Percentiles rank a stretch among this genome's conserved stretches.
Conservation (phyloP, 2,888 invertebrate genomes). For the Eupeodes latifasciatus region DNA sequence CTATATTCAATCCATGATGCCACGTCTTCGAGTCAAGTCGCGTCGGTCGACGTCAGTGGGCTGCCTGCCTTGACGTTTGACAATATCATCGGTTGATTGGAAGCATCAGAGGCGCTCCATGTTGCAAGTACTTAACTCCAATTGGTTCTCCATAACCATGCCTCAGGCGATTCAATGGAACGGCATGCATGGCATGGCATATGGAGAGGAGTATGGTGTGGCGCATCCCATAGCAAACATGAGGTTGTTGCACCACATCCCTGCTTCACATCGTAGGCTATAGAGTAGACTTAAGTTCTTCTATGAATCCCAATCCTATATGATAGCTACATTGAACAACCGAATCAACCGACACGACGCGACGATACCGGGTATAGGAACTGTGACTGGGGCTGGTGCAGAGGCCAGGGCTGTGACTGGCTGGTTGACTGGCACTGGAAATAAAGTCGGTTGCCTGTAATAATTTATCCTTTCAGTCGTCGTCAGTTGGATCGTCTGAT, state of each 20-base stretch:
- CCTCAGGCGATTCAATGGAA: constrained; percentile 23
- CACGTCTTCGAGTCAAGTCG: constrained; percentile 11
- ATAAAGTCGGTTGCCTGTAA: constrained; percentile 63
- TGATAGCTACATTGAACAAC: too few species aligned
- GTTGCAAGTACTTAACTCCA: constrained; percentile 61
- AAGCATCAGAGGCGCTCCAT: constrained; percentile 30
- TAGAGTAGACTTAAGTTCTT: background rate
- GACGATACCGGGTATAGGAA: background rate
- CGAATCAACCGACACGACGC: too few species aligned
- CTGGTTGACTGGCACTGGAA: constrained; percentile 16
- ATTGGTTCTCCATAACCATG: constrained; percentile 57
- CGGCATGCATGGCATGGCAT: background rate
- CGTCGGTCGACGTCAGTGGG: constrained; percentile 27
- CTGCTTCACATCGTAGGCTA: background rate
- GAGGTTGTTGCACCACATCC: constrained; percentile 68
- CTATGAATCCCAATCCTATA: background rate
- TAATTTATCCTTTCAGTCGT: constrained; percentile 74
- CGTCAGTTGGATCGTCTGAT: constrained; percentile 70
- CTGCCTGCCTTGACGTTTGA: constrained; percentile 69
- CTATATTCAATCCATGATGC: background rate
- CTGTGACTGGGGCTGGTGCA: background rate
- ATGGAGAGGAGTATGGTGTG: background rate
- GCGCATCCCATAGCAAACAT: constrained; percentile 10
- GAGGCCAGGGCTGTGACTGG: background rate
- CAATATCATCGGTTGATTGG: constrained; percentile 67